phyloP scores from a whole-genome alignment of 1,140 invertebrate genomes.

The Prorops nasuta region DNA sequence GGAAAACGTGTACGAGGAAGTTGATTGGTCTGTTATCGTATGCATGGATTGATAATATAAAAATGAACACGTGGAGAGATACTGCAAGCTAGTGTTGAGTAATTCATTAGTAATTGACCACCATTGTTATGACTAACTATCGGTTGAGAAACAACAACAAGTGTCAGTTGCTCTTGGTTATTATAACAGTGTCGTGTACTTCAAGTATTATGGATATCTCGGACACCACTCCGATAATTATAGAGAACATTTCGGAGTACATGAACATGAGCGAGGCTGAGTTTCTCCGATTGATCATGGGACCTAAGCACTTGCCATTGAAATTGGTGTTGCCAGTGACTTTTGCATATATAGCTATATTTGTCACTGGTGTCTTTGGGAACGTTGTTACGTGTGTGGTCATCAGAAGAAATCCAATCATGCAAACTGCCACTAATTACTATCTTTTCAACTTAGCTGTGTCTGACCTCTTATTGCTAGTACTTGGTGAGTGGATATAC shows the following conservation, averaged over 20 bases:
- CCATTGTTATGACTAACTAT: too few species aligned
- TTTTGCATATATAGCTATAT: constrained; percentile 61
- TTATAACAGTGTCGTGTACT: too few species aligned
- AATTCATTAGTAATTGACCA: too few species aligned
- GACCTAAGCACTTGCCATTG: constrained; percentile 42
- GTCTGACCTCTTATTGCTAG: constrained; percentile 51
- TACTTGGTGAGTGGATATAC: constrained; percentile 40
- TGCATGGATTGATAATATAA: too few species aligned
- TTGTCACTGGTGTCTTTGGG: constrained; percentile 64
- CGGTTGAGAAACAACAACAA: too few species aligned
- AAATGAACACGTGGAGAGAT: too few species aligned
- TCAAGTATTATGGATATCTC: too few species aligned
- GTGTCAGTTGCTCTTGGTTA: too few species aligned
- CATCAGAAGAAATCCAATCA: constrained; percentile 60
- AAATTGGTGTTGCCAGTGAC: constrained; percentile 50
- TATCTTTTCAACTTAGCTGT: constrained; percentile 66
- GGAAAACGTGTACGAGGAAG: too few species aligned
- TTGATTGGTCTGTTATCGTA: too few species aligned
- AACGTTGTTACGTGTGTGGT: constrained; percentile 68
- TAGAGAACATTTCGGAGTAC: constrained; percentile 19
- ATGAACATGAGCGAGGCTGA: constrained; percentile 28
- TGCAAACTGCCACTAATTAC: constrained; percentile 65
- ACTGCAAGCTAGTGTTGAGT: too few species aligned
- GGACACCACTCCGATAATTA: too few species aligned
- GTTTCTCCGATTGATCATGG: constrained; percentile 28